Percentiles rank a stretch among this genome's conserved stretches.
Evolutionary conservation across 2,888 invertebrate genomes (phyloP).

Genomic region (Hydropsyche betteni): DNA sequence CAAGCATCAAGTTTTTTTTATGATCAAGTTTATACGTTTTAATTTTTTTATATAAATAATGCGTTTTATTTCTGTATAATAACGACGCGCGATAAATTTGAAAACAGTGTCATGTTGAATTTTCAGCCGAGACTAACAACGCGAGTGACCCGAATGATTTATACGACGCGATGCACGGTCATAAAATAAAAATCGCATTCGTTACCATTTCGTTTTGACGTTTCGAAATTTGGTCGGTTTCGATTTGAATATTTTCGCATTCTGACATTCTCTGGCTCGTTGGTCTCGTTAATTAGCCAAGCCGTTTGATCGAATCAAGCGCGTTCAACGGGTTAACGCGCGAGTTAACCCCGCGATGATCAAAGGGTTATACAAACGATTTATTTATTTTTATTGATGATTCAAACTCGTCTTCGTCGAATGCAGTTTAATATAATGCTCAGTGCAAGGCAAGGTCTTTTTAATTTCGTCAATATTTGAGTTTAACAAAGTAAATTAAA

Average conservation of each 20-base stretch:
- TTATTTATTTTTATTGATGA: no score
- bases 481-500: no score
- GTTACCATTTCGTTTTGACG: no score
- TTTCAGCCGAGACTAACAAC: conserved; percentile 1
- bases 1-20: neutral
- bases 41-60: neutral
- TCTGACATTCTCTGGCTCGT: no score
- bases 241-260: no score
- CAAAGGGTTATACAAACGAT: no score
- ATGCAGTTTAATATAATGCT: no score
- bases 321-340: conserved; percentile 6
- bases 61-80: conserved; percentile 16
- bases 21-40: neutral
- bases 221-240: no score
- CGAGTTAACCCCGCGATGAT: neutral
- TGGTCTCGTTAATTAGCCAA: neutral
- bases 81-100: conserved; percentile 21
- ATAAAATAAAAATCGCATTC: neutral
- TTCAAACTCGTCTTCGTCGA: no score
- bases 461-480: no score
- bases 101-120: conserved; percentile 29
- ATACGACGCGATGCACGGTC: neutral
- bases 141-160: conserved; percentile 14
- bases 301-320: conserved; percentile 3
- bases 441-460: no score